Conservation (phyloP, 2,888 invertebrate genomes). For the Agonopterix alstromeriana region DNA sequence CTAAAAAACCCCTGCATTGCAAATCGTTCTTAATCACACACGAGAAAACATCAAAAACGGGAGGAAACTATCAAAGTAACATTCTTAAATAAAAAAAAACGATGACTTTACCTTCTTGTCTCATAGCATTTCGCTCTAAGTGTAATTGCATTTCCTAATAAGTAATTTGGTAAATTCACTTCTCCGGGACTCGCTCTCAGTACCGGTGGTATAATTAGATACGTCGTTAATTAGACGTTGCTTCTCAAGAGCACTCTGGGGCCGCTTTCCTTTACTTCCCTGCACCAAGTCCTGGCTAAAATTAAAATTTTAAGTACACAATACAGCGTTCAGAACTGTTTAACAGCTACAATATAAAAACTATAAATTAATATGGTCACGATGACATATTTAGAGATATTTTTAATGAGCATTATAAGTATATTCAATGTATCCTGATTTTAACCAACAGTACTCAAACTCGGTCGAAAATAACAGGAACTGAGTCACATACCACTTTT, state of each 20-base stretch:
- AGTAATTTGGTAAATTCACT: slow-evolving; percentile 65
- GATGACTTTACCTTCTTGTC: slow-evolving; percentile 15
- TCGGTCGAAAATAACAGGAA: too few relatives aligned
- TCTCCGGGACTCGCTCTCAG: slow-evolving; percentile 32
- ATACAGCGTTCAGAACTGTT: neutral
- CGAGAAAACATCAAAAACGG: too few relatives aligned
- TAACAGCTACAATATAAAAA: neutral
- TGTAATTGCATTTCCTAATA: slow-evolving; percentile 63
- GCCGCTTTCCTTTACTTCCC: slow-evolving; percentile 49
- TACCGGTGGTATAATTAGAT: slow-evolving; percentile 53
- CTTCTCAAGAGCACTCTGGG: slow-evolving; percentile 58
- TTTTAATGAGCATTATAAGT: too few relatives aligned
- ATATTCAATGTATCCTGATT: too few relatives aligned
- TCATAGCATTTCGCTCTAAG: slow-evolving; percentile 48
- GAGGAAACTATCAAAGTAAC: neutral
- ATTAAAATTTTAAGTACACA: too few relatives aligned
- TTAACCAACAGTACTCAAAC: too few relatives aligned
- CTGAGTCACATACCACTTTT: too few relatives aligned
- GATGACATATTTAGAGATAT: too few relatives aligned
- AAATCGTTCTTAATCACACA: too few relatives aligned
- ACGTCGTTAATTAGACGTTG: slow-evolving; percentile 67
- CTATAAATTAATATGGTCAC: too few relatives aligned
- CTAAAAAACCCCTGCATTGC: too few relatives aligned
- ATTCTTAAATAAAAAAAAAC: slow-evolving; percentile 26
- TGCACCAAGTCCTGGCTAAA: slow-evolving; percentile 3